Evolutionary conservation across 2,797 vertebrate species (phyloP), one percentile per base, ranked within the genome.

Genomic region (Prunella strophiata): DNA sequence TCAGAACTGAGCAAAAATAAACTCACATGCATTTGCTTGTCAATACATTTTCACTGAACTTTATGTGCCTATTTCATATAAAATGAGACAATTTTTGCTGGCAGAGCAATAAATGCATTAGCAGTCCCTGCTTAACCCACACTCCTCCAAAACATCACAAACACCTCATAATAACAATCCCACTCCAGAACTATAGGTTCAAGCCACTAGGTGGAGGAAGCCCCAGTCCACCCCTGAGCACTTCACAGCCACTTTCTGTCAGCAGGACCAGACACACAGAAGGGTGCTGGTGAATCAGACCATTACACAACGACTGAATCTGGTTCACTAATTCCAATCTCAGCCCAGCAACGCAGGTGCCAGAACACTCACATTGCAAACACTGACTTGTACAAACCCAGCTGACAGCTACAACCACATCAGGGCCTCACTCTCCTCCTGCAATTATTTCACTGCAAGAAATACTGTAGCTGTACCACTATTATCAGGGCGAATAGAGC

Each of bases 301-400:
- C 25, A 26, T 66, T 72, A 83, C 22, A 81, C 81, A 84, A 82
- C 3, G 2, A 30, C 43, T 1, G 15, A 75, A 78, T 62, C 57
- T 32, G 27, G 26, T 34, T 61, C 82, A 59, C 48, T 4, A 36
- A 63, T 29, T 66, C 70, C 76, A 55, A 8, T 5, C 52, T 22
- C 74, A 32, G 63, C 34, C 23, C 57, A 1, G 2, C 43, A 57
- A 57, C 0, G 0, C 43, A 50, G 34, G 26, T 13, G 40, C 36
- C 80, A 84, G 47, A 75, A 83, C 4, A 52, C 9, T 55, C 67
- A 43, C n/a, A 27, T 8, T 2, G 32, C 40, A 62, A 34, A 78
- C 19, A 1, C 0, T 43, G 40, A 19, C 71, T 59, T 54, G 27
- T 40, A 47, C 29, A 71, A 67, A 67, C 22, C 16, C 82, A 84